A percentile compares a stretch with the other conserved stretches of the same genome.
Conservation (phyloP, 2,797 vertebrate genomes). For the Neopelma chrysocephalum region DNA sequence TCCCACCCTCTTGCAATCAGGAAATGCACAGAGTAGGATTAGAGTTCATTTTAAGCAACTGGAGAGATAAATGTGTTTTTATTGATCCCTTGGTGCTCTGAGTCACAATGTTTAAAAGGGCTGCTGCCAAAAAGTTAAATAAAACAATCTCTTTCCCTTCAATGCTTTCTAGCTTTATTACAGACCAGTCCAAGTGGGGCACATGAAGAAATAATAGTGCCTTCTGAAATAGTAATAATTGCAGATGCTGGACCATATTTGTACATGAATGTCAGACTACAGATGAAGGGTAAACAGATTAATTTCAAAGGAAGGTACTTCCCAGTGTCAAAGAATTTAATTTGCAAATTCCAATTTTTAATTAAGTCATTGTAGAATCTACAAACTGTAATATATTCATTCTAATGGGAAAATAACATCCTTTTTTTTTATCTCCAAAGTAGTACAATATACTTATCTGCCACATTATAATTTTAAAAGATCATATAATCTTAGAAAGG, state of each 20-base stretch:
- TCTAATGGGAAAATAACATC: not conserved
- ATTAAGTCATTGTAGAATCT: not conserved
- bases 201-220: not conserved
- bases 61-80: constrained; percentile 56
- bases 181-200: not conserved
- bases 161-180: constrained; percentile 34
- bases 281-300: not conserved
- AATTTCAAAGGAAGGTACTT: not conserved
- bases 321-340: not conserved
- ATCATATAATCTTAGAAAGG: not conserved
- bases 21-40: constrained; percentile 33
- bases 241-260: not conserved
- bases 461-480: not conserved
- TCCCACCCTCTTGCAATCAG: constrained; percentile 5
- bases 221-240: not conserved
- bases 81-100: constrained; percentile 60
- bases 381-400: not conserved
- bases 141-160: not conserved
- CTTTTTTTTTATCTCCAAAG: not conserved
- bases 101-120: constrained; percentile 38
- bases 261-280: not conserved
- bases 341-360: not conserved
- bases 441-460: not conserved
- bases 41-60: constrained; percentile 41
- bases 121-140: constrained; percentile 30